Evolutionary conservation across 2,797 vertebrate species (phyloP), one percentile per base, ranked within the genome.

Genomic region (Saguinus oedipus): DNA sequence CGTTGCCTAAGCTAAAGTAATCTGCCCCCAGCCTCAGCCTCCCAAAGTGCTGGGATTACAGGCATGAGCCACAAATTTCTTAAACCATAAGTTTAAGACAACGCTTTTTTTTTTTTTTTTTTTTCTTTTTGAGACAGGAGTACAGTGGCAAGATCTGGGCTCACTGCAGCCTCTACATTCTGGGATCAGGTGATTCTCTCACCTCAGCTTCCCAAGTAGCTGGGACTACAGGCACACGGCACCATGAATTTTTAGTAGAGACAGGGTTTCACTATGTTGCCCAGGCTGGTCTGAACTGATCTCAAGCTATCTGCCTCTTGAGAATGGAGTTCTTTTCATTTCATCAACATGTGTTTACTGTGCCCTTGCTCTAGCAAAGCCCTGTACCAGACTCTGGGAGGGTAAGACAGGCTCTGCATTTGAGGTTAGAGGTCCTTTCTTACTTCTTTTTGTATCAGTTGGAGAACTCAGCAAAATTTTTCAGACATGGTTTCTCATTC

Each of bases 71-170:
- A n/a, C 55, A 88, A 92, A 92, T 72, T 81, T 22, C n/a, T 87
- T 93, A 93, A 81, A 64, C 46, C 87, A 39, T 74, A 55, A 94
- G 80, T 6, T 24, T 93, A 84, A 92, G 19, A 81, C 80, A 57
- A 48, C 39, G 82, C 93, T 83, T 90, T 82, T 48, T 61, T 90
- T 92, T 76, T 48, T 61, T 90, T 92, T 76, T 82, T 97, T 92
- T 27, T 61, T 61, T 61, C 30, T 64, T n/a, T 33, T 64, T 30
- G 30, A n/a, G 61, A n/a, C 30, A n/a, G 61, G 33, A 68, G 61
- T 64, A 15, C 4, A 64, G 61, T 68, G 61, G 61, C 61, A 68
- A 68, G 61, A n/a, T n/a, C 61, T n/a, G 61, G 33, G 33, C 3
- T n/a, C 61, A 68, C 61, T 68, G 61, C 33, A 68, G 61, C 61